These are phyloP conservation scores for Embiotoca jacksoni DNA, from an alignment of 2,113 vertebrate species.

Conservation along the genomic window DNA sequence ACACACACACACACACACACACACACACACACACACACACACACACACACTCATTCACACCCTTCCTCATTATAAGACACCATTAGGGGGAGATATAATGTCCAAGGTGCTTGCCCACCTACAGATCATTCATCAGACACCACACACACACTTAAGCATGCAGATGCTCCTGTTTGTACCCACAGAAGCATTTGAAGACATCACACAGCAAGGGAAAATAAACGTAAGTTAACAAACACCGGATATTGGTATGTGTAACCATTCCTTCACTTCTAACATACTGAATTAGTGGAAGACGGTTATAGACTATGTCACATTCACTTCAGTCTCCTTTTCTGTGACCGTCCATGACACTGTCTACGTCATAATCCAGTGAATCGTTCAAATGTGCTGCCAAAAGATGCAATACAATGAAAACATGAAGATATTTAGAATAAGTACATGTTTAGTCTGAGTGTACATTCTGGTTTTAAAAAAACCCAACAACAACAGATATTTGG, in stretches of 20 bases:
- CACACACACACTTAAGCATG: conserved; percentile 10
- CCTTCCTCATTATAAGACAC: conserved; percentile 63
- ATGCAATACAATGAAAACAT: too few species aligned
- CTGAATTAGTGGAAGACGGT: neutral
- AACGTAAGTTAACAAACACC: neutral
- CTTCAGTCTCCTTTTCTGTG: too few species aligned
- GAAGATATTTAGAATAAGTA: too few species aligned
- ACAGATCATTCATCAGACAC: conserved; percentile 68
- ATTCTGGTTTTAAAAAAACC: too few species aligned
- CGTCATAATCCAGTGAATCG: too few species aligned
- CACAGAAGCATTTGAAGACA: conserved; percentile 4
- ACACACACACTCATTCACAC: conserved; percentile 39
- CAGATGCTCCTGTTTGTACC: conserved; percentile 48
- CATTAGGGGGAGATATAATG: conserved; percentile 71
- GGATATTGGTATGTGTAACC: neutral
- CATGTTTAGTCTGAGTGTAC: too few species aligned
- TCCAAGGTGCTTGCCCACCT: conserved; percentile 65
- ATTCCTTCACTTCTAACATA: neutral
- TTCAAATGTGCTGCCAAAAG: too few species aligned
- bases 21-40: conserved; percentile 41
- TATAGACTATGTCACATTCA: neutral
- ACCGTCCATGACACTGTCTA: too few species aligned
- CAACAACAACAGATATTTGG: too few species aligned
- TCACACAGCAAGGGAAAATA: neutral
- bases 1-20: neutral